A percentile compares a stretch with the other conserved stretches of the same genome.
These are phyloP conservation scores for Xiphias gladius DNA, from an alignment of 2,113 vertebrate species.

Conservation along the genomic window DNA sequence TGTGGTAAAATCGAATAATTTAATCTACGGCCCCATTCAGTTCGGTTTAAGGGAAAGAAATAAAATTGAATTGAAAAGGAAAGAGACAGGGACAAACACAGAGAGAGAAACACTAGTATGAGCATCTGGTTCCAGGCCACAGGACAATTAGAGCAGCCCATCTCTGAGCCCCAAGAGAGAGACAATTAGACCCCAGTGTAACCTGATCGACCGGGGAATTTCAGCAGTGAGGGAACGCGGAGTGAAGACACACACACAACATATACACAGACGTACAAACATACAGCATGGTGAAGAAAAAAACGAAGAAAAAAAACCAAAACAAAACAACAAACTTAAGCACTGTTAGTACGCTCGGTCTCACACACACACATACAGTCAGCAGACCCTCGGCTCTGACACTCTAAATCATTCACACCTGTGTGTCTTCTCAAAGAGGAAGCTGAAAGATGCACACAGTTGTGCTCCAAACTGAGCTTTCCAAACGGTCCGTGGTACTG, in stretches of 20 bases:
- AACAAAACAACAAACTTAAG: slow-evolving; percentile 38
- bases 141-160: slow-evolving; percentile 79
- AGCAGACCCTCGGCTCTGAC: slow-evolving; percentile 50
- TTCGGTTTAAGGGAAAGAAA: slow-evolving; percentile 30
- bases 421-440: slow-evolving; percentile 67
- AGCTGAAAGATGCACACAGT: slow-evolving; percentile 61
- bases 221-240: slow-evolving; percentile 52
- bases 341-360: slow-evolving; percentile 15
- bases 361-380: slow-evolving; percentile 29
- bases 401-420: slow-evolving; percentile 82
- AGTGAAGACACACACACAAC: slow-evolving; percentile 52
- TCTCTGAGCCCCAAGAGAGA: slow-evolving; percentile 77
- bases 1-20: not conserved
- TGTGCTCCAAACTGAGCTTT: slow-evolving; percentile 29
- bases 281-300: slow-evolving; percentile 12
- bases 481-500: slow-evolving; percentile 10
- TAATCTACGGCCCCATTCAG: not conserved
- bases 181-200: slow-evolving; percentile 82
- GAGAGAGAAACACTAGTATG: slow-evolving; percentile 48
- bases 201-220: slow-evolving; percentile 79
- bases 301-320: no score
- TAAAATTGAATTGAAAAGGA: slow-evolving; percentile 17
- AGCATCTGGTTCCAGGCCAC: slow-evolving; percentile 81
- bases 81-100: slow-evolving; percentile 13
- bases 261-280: slow-evolving; percentile 33